Percentiles rank a stretch among this genome's conserved stretches.
Evolutionary conservation across 2,888 invertebrate species (phyloP).

Genomic region (Eilema griseolum): DNA sequence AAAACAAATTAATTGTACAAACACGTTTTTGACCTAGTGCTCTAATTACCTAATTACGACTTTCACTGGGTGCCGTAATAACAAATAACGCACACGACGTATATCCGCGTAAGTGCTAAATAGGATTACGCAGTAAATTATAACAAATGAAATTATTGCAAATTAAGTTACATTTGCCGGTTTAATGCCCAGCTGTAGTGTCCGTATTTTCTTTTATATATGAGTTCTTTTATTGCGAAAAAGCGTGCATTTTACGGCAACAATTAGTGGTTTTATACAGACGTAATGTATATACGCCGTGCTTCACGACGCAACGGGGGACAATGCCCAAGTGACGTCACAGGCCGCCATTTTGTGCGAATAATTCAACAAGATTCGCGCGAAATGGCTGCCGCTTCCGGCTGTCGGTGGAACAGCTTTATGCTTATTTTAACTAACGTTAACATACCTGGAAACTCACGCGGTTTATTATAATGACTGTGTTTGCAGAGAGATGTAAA

Average conservation of each 20-base stretch:
- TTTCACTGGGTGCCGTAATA: conserved; percentile 26
- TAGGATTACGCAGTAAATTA: conserved; percentile 58
- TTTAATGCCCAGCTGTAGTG: conserved; percentile 44
- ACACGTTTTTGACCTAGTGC: conserved; percentile 22
- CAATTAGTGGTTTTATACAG: conserved; percentile 76
- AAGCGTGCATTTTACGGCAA: conserved; percentile 63
- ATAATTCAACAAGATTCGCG: conserved; percentile 81
- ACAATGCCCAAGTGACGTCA: conserved; percentile 68
- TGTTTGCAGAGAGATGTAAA: conserved; percentile 14
- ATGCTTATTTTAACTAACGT: conserved; percentile 68
- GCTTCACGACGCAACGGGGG: conserved; percentile 49
- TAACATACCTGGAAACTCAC: conserved; percentile 53
- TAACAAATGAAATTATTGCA: conserved; percentile 56
- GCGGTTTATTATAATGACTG: conserved; percentile 37
- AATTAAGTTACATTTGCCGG: conserved; percentile 51
- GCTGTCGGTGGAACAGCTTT: conserved; percentile 54
- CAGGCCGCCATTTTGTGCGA: conserved; percentile 73
- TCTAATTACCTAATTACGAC: conserved; percentile 42
- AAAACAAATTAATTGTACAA: conserved; percentile 31
- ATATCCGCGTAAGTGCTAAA: conserved; percentile 55
- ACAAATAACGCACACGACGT: conserved; percentile 41
- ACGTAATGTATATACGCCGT: conserved; percentile 64
- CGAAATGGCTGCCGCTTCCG: conserved; percentile 75
- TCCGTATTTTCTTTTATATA: conserved; percentile 39
- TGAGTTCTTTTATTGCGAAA: conserved; percentile 54